Evolutionary conservation across 2,888 invertebrate species (phyloP).

Genomic region (Lymantria monacha): DNA sequence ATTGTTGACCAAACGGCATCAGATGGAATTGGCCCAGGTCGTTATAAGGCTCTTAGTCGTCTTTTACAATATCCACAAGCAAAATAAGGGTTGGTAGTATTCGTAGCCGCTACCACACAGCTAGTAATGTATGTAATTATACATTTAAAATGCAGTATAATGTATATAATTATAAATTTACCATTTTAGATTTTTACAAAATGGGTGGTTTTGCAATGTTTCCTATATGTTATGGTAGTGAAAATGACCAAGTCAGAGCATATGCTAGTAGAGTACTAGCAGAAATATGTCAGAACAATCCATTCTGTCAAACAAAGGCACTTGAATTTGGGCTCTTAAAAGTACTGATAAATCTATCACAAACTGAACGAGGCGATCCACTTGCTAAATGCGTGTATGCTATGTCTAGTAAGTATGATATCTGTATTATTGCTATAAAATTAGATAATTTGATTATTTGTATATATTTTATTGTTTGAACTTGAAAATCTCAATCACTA

Average conservation of each 20-base stretch:
- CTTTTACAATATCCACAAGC: too few relatives aligned
- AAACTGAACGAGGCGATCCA: slow-evolving; percentile 80
- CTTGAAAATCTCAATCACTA: too few relatives aligned
- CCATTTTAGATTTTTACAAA: slow-evolving; percentile 88
- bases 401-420: slow-evolving; percentile 86
- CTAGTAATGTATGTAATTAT: too few relatives aligned
- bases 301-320: slow-evolving; percentile 88
- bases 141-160: too few relatives aligned
- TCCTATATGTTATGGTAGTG: slow-evolving; percentile 84
- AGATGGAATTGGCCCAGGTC: too few relatives aligned
- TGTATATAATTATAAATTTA: too few relatives aligned
- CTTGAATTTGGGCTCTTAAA: slow-evolving; percentile 85
- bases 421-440: not conserved
- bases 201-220: slow-evolving; percentile 91
- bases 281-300: slow-evolving; percentile 92
- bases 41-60: too few relatives aligned
- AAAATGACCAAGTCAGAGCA: slow-evolving; percentile 83
- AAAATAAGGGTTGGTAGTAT: too few relatives aligned
- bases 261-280: slow-evolving; percentile 87
- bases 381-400: slow-evolving; percentile 89
- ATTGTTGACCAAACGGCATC: too few relatives aligned
- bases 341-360: slow-evolving; percentile 82
- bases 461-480: too few relatives aligned
- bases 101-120: too few relatives aligned
- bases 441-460: not conserved